Base-by-base conservation (phyloP, 2,888 invertebrate species). In the Cataglyphis altisquamis region DNA sequence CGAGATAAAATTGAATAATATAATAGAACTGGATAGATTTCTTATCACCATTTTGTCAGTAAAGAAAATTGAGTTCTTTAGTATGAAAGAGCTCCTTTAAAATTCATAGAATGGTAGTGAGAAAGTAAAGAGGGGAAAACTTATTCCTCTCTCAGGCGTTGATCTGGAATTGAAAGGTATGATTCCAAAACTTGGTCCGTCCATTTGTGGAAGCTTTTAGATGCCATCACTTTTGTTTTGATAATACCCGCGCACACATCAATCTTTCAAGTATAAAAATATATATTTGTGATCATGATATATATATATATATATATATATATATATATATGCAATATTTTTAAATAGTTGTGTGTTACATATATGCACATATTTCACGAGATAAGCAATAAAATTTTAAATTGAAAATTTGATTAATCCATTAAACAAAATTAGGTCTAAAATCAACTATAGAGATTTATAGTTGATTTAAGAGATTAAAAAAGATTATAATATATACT, bases 91-190 rank as follows among this genome's bases (percentile, higher is more conserved):
- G 60, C 70, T 78, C 68, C 70, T 78, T 78, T 78, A 78, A 78
- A 78, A 78, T 78, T 68, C 78, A 70, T 78, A 78, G 78, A 78
- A 78, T 12, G 41, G 78, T 60, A 32, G 77, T 52, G 68, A 18
- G 73, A 52, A n/a, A 60, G 70, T 48, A 70, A 77, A 77, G 77
- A 67, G 39, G 67, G 29, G 52, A n/a, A 75, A 77, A 77, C 77
- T 77, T 77, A 67, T 77, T 77, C 77, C 55, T 77, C 77, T 60
- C 60, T 60, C 70, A 55, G 70, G 32, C 78, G 57, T 70, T 70
- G 78, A 78, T 78, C 78, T 78, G 67, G 55, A 77, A 77, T 77
- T 77, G 70, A 78, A 70, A 78, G 70, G 70, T 78, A 78, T 78
- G 70, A 78, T 78, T 78, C 57, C 57, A 77, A 77, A 77, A 77